Conservation (phyloP, 2,888 invertebrate genomes). For the Ecliptopera silaceata region DNA sequence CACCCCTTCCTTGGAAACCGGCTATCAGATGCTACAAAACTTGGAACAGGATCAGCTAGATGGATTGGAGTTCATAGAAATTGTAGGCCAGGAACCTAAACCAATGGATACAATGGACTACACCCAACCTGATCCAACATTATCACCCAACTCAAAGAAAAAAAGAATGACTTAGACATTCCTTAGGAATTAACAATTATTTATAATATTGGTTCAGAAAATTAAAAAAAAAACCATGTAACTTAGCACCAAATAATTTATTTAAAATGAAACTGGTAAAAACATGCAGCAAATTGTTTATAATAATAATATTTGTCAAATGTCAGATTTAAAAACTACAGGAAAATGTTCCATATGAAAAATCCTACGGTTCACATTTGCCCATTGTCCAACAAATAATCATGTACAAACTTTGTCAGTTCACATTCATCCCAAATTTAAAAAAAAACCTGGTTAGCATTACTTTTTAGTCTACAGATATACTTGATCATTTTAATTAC, state of each 20-base stretch:
- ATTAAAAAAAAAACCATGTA: conserved; percentile 44
- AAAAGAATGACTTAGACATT: conserved; percentile 64
- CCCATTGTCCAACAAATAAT: too few species aligned
- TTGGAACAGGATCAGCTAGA: conserved; percentile 83
- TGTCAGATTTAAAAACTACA: too few species aligned
- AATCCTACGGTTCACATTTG: too few species aligned
- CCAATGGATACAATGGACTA: conserved; percentile 74
- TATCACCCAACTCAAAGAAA: conserved; percentile 73
- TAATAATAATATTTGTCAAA: too few species aligned
- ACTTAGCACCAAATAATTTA: conserved; percentile 79
- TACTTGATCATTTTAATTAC: too few species aligned
- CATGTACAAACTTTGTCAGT: too few species aligned
- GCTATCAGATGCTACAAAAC: conserved; percentile 86
- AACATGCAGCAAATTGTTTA: not conserved
- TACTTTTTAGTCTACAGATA: too few species aligned
- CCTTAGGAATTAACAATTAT: too few species aligned
- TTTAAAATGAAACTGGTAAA: conserved; percentile 41
- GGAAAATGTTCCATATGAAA: too few species aligned
- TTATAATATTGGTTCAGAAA: too few species aligned
- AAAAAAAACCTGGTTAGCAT: too few species aligned
- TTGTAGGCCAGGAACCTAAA: conserved; percentile 72
- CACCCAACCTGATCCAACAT: conserved; percentile 62
- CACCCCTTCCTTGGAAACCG: conserved; percentile 84
- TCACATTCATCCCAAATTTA: too few species aligned
- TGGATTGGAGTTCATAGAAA: conserved; percentile 69